Conservation (phyloP, 1,140 invertebrate genomes). For the Pararge aegeria region DNA sequence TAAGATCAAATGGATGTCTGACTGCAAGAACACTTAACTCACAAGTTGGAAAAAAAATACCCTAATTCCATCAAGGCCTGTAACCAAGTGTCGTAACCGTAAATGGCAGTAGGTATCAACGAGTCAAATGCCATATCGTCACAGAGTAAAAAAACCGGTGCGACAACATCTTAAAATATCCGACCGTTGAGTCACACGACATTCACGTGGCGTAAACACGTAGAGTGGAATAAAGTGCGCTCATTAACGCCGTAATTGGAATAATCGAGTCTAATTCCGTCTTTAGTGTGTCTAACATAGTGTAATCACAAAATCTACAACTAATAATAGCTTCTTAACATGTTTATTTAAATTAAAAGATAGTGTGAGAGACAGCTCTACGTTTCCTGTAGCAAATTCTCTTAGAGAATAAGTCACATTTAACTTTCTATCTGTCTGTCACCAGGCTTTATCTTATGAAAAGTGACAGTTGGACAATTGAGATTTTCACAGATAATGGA, state of each 20-base stretch:
- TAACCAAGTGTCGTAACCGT: not conserved
- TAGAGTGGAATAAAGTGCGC: not conserved
- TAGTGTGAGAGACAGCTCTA: not conserved
- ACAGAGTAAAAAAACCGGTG: not conserved
- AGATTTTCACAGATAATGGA: too few species aligned
- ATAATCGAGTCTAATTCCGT: not conserved
- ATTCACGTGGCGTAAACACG: slow-evolving; percentile 2
- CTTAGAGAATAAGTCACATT: too few species aligned
- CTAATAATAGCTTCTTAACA: not conserved
- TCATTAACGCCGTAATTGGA: slow-evolving; percentile 2
- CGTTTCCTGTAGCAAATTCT: too few species aligned
- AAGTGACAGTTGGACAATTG: too few species aligned
- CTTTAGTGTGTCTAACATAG: not conserved
- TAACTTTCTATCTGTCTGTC: too few species aligned
- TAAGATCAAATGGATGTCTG: too few species aligned
- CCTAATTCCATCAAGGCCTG: not conserved
- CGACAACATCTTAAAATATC: slow-evolving; percentile 4
- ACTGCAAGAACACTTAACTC: too few species aligned
- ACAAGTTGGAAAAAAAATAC: too few species aligned
- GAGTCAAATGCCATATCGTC: slow-evolving; percentile 5
- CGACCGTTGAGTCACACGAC: not conserved
- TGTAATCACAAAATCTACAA: not conserved
- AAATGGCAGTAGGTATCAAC: not conserved
- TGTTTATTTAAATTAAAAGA: not conserved
- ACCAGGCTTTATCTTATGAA: too few species aligned